These are phyloP conservation scores for Ictalurus punctatus DNA, from an alignment of 2,113 vertebrate genomes.

Conservation along the genomic window DNA sequence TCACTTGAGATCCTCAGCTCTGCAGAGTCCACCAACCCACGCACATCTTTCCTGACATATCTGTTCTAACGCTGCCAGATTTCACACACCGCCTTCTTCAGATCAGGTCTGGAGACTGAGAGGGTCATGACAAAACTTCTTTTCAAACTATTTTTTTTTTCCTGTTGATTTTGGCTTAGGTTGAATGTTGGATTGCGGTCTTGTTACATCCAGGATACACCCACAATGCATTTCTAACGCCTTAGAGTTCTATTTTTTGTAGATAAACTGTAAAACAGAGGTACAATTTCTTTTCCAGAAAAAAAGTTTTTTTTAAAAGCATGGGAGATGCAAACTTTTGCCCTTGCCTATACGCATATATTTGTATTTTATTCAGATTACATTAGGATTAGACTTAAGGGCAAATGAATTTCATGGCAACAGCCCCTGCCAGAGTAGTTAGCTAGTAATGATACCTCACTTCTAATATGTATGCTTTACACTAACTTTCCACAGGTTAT, in stretches of 20 bases:
- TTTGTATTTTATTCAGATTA: neutral
- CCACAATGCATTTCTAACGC: neutral
- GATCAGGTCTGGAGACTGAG: conserved; percentile 14
- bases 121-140: conserved; percentile 6
- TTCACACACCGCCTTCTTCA: conserved; percentile 15
- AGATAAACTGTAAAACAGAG: neutral
- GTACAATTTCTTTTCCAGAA: neutral
- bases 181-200: neutral
- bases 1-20: neutral
- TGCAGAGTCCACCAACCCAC: conserved; percentile 7
- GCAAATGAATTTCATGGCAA: neutral
- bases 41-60: conserved; percentile 23
- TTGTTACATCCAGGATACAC: conserved; percentile 13
- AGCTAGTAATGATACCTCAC: neutral
- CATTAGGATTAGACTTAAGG: neutral
- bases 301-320: neutral
- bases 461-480: neutral
- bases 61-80: conserved; percentile 16
- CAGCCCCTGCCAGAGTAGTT: neutral
- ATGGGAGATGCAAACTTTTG: neutral
- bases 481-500: neutral
- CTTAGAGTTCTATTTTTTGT: neutral
- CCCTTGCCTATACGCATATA: neutral
- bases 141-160: neutral
- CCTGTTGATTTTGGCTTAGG: neutral